phyloP scores from a whole-genome alignment of 2,888 invertebrate genomes.

The Leptogaster cylindrica region DNA sequence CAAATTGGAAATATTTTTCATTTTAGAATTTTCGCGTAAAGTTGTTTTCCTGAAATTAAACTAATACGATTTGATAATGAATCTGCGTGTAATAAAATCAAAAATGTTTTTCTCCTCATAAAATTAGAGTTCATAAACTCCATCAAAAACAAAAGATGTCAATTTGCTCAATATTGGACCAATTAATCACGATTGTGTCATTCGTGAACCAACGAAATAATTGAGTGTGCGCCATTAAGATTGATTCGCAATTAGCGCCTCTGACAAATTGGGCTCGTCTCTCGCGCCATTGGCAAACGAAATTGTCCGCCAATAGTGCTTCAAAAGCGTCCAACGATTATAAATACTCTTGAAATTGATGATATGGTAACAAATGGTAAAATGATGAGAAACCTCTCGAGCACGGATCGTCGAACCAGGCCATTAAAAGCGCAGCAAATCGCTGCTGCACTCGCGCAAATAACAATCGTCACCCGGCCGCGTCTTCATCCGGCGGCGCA shows the following conservation, averaged over 20 bases:
- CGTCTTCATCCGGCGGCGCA: slow-evolving; percentile 1
- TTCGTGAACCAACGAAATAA: too few relatives aligned
- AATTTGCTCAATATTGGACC: too few relatives aligned
- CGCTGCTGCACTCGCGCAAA: background rate
- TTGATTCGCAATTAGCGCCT: slow-evolving; percentile 19
- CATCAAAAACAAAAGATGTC: too few relatives aligned
- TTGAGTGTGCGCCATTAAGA: slow-evolving; percentile 7
- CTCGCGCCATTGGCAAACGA: slow-evolving; percentile 19
- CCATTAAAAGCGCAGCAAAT: background rate
- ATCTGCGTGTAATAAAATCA: too few relatives aligned
- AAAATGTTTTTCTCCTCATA: too few relatives aligned
- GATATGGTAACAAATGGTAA: slow-evolving; percentile 45
- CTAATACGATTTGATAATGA: too few relatives aligned
- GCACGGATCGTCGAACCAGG: slow-evolving; percentile 1
- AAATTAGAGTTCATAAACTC: too few relatives aligned
- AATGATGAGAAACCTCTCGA: slow-evolving; percentile 34
- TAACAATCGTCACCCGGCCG: background rate
- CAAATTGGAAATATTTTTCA: too few relatives aligned
- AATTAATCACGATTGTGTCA: too few relatives aligned
- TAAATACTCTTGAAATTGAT: slow-evolving; percentile 45
- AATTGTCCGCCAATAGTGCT: slow-evolving; percentile 9
- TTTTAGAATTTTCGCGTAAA: too few relatives aligned
- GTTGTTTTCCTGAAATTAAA: too few relatives aligned
- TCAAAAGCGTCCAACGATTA: slow-evolving; percentile 42
- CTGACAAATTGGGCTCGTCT: slow-evolving; percentile 28